A percentile compares a stretch with the other conserved stretches of the same genome.
phyloP scores from a whole-genome alignment of 1,140 invertebrate genomes.

The Drosophila jambulina region DNA sequence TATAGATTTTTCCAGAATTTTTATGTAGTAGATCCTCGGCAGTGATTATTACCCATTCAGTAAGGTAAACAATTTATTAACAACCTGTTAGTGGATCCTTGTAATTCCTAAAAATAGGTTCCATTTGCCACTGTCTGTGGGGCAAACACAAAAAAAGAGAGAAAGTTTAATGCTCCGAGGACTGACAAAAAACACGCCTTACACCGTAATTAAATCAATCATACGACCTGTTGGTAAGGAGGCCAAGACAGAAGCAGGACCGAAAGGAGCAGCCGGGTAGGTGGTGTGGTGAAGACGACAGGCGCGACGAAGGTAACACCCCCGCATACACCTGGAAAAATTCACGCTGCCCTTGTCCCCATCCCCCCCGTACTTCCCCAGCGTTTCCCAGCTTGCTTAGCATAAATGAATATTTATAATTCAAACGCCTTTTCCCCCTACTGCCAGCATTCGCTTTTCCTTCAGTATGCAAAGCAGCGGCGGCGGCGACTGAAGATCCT shows the following conservation, averaged over 20 bases:
- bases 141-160: not conserved
- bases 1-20: not conserved
- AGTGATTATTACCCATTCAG: not conserved
- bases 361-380: no score
- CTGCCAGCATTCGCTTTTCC: conserved; percentile 4
- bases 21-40: no score
- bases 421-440: conserved; percentile 58
- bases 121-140: not conserved
- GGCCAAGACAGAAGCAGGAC: conserved; percentile 35
- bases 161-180: conserved; percentile 23
- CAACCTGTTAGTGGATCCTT: conserved; percentile 15
- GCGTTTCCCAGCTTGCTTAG: conserved; percentile 52
- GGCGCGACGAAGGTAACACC: conserved; percentile 42
- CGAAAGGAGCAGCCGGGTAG: conserved; percentile 49
- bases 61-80: conserved; percentile 7
- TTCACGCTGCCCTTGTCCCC: conserved; percentile 30
- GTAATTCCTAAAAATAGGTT: conserved; percentile 10
- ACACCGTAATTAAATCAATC: conserved; percentile 79
- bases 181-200: conserved; percentile 49
- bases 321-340: conserved; percentile 67
- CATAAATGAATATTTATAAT: conserved; percentile 84
- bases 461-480: conserved; percentile 46
- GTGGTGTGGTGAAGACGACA: conserved; percentile 17
- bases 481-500: conserved; percentile 51
- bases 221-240: conserved; percentile 62